A percentile compares a stretch with the other conserved stretches of the same genome.
Evolutionary conservation across 2,888 invertebrate genomes (phyloP).

Genomic region (Gibbula magus): DNA sequence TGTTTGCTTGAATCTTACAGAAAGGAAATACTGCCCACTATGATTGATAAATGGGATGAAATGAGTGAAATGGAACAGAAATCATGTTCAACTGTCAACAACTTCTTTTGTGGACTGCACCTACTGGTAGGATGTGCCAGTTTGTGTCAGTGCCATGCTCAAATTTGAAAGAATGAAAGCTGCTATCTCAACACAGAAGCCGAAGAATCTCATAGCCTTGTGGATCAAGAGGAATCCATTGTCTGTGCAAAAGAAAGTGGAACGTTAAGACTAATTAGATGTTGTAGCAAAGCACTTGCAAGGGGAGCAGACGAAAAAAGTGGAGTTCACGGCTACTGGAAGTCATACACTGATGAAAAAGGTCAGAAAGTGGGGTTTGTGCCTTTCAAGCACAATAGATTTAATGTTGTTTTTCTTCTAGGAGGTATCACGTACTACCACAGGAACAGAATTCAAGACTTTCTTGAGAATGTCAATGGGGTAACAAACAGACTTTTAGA

Average conservation of each 20-base stretch:
- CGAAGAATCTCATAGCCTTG: not conserved
- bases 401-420: not conserved
- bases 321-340: not conserved
- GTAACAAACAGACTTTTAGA: not conserved
- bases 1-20: not conserved
- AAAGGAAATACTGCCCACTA: constrained; percentile 32
- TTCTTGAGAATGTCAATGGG: not conserved
- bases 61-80: constrained; percentile 25
- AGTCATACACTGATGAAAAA: not conserved
- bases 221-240: not conserved
- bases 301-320: not conserved
- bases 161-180: constrained; percentile 37
- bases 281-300: not conserved
- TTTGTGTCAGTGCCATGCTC: constrained; percentile 26
- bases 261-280: not conserved
- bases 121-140: constrained; percentile 43
- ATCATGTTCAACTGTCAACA: constrained; percentile 40
- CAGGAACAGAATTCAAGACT: not conserved
- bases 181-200: not conserved
- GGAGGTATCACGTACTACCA: not conserved
- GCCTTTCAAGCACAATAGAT: not conserved
- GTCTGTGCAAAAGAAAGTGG: not conserved
- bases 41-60: constrained; percentile 28
- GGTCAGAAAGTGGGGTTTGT: not conserved
- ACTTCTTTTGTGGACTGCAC: constrained; percentile 46